These are phyloP conservation scores for Lordiphosa andalusiaca DNA, from an alignment of 2,888 invertebrate species.

Conservation along the genomic window DNA sequence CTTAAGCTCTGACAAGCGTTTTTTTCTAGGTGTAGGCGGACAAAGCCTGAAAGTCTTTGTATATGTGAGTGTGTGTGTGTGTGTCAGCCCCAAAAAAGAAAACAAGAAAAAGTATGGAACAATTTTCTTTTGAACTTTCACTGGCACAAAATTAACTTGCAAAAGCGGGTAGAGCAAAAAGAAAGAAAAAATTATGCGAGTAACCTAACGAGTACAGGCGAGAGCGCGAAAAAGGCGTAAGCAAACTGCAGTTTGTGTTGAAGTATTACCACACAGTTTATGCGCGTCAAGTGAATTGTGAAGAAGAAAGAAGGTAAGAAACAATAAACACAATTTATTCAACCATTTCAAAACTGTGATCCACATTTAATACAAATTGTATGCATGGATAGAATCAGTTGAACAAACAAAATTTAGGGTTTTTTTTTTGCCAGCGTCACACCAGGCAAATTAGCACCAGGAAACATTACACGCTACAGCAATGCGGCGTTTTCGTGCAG, in stretches of 20 bases:
- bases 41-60: not conserved
- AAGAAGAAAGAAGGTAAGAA: not conserved
- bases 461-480: no score
- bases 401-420: no score
- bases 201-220: conserved; percentile 38
- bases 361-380: no score
- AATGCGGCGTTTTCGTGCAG: no score
- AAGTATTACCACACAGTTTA: not conserved
- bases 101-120: conserved; percentile 22
- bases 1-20: no score
- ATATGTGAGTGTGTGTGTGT: not conserved
- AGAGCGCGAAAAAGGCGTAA: conserved; percentile 20
- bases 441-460: no score
- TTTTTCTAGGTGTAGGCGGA: not conserved
- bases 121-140: conserved; percentile 23
- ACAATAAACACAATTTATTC: no score
- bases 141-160: conserved; percentile 56
- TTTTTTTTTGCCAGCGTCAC: no score
- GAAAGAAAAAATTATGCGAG: conserved; percentile 35
- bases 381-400: no score
- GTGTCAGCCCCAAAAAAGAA: conserved; percentile 8
- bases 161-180: conserved; percentile 23
- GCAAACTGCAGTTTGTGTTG: not conserved
- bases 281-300: not conserved
- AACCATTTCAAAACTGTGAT: no score